Conservation (phyloP, 2,113 vertebrate species). For the Paramormyrops kingsleyae region DNA sequence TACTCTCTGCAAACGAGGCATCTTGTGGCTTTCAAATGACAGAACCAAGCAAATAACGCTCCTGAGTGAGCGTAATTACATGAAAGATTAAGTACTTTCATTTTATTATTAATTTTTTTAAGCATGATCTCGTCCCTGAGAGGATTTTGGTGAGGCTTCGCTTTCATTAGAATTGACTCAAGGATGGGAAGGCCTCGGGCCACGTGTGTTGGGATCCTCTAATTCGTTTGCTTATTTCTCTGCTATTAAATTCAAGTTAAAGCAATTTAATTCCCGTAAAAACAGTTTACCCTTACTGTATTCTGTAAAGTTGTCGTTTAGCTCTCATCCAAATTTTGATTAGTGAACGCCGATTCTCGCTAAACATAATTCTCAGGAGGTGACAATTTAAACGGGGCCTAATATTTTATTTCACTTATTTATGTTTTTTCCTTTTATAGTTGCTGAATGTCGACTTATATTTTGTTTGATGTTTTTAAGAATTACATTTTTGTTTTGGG, state of each 20-base stretch:
- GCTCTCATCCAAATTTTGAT: conserved; percentile 18
- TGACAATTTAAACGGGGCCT: not conserved
- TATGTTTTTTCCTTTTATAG: not conserved
- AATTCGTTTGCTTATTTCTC: conserved; percentile 17
- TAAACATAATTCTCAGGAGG: not conserved
- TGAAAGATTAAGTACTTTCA: conserved; percentile 56
- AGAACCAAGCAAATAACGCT: conserved; percentile 19
- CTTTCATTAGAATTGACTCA: conserved; percentile 35
- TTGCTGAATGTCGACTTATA: not conserved
- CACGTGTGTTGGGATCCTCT: conserved; percentile 62
- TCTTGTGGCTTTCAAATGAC: conserved; percentile 15
- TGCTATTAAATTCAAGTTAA: conserved; percentile 60
- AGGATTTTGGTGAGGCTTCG: conserved; percentile 41
- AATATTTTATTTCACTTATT: not conserved
- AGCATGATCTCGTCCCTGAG: conserved; percentile 44
- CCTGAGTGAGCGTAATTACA: conserved; percentile 49
- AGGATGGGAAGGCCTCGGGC: conserved; percentile 56
- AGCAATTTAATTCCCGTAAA: conserved; percentile 13
- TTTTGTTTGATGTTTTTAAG: not conserved
- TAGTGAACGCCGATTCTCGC: not conserved
- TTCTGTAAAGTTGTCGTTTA: conserved; percentile 55
- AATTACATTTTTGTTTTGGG: not conserved
- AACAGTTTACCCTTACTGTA: conserved; percentile 57
- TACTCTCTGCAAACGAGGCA: conserved; percentile 12
- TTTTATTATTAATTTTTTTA: conserved; percentile 40